Percentiles rank a stretch among this genome's conserved stretches.
Evolutionary conservation across 2,888 invertebrate species (phyloP).

Genomic region (Eulithis prunata): DNA sequence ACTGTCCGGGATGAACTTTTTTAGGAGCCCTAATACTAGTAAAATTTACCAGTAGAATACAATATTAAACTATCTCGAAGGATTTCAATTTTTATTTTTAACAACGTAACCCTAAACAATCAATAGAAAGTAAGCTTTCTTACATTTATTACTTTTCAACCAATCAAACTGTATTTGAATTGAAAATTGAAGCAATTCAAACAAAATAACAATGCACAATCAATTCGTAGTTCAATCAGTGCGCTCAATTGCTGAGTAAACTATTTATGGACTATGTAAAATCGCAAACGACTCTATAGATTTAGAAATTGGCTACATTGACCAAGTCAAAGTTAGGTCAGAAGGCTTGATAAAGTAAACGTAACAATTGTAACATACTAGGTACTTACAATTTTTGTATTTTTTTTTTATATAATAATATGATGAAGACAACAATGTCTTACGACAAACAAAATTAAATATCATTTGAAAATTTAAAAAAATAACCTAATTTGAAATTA

Average conservation of each 20-base stretch:
- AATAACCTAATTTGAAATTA: too few species aligned
- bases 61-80: too few species aligned
- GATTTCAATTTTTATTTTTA: too few species aligned
- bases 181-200: conserved; percentile 25
- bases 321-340: conserved; percentile 14
- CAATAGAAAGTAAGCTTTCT: conserved; percentile 18
- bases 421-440: too few species aligned
- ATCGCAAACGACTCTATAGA: conserved; percentile 59
- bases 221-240: conserved; percentile 34
- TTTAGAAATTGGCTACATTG: conserved; percentile 18
- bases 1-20: too few species aligned
- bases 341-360: neutral
- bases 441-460: too few species aligned
- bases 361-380: too few species aligned
- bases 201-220: conserved; percentile 50
- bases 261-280: conserved; percentile 59
- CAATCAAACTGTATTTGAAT: conserved; percentile 24
- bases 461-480: too few species aligned
- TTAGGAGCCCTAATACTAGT: too few species aligned
- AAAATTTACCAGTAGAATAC: too few species aligned
- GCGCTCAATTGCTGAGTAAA: conserved; percentile 50
- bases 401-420: too few species aligned
- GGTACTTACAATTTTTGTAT: too few species aligned
- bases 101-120: conserved; percentile 11
- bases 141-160: conserved; percentile 12